A percentile compares a stretch with the other conserved stretches of the same genome.
Evolutionary conservation across 2,797 vertebrate species (phyloP).

Genomic region (Acridotheres tristis): DNA sequence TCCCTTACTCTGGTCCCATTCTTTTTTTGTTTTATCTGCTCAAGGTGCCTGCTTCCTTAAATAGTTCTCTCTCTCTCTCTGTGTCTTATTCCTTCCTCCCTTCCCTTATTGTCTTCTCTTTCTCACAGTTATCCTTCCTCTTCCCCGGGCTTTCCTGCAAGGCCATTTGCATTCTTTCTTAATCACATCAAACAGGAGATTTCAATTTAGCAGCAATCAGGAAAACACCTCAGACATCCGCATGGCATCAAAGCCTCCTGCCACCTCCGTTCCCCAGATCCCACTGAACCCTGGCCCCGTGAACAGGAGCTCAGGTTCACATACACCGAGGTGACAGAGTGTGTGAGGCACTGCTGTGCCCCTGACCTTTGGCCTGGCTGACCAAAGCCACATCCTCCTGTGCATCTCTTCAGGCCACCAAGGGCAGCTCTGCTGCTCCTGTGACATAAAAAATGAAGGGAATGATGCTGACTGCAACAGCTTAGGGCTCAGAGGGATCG

Average conservation of each 20-base stretch:
- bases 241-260: neutral
- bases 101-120: neutral
- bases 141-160: neutral
- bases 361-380: neutral
- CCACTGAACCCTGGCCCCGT: neutral
- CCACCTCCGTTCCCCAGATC: neutral
- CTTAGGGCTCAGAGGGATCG: neutral
- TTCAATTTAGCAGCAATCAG: constrained; percentile 22
- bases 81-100: neutral
- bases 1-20: neutral
- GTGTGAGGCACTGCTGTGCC: fast-evolving
- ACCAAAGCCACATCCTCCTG: neutral
- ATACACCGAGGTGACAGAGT: fast-evolving
- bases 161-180: constrained; percentile 7
- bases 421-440: neutral
- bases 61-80: neutral
- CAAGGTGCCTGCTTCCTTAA: neutral
- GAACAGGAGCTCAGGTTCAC: neutral
- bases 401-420: neutral
- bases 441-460: neutral
- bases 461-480: neutral
- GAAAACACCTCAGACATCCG: neutral
- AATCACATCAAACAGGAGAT: constrained; percentile 35
- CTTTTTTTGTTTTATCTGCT: neutral
- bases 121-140: constrained; percentile 1